Base-by-base conservation (phyloP, 1,140 invertebrate genomes). In the Anoplophora glabripennis region DNA sequence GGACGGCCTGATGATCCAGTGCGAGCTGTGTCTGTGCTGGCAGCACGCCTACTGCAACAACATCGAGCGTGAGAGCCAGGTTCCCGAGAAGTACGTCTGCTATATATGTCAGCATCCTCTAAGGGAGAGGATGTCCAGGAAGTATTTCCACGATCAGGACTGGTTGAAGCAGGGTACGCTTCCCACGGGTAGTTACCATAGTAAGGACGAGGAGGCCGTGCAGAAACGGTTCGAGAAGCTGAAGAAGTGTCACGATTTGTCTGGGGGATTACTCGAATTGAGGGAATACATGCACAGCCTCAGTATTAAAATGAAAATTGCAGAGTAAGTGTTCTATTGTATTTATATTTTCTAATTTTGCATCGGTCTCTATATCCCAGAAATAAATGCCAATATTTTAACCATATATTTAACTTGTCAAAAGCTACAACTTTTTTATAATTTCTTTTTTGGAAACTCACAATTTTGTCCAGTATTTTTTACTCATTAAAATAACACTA, bases 1-100 rank as follows among this genome's bases (percentile, higher is more conserved):
- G 77, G 93, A 94, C 75, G 94, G 93, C 3, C 77, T 96, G 3
- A 96, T 96, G 93, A 91, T 96, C 66, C 87, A 97, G 81, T 97
- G 94, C 77, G 94, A 97, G 72, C 79, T 94, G 15, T 96, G 94
- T 71, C 77, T 95, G 9, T 94, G 92, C 74, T 97, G 94, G 94
- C 94, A 96, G 75, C 94, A 96, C 75, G 93, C 91, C 0, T 80
- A 84, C 37, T 97, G 93, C 69, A 90, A 93, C 73, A 86, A 87
- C 42, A 92, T 94, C 57, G 84, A 89, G 55, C 83, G 81, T 33
- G 90, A 93, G 62, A 82, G 81, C 9, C 83, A 94, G 74, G 52
- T 95, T 9, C 93, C 93, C 0, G 89, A 93, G 44, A 93, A 92
- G 72, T 96, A 96, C 75, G 84, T 95, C 38, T 96, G 94, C 76